A percentile compares a stretch with the other conserved stretches of the same genome.
These are phyloP conservation scores for Xestia xanthographa DNA, from an alignment of 2,888 invertebrate genomes.

Conservation along the genomic window DNA sequence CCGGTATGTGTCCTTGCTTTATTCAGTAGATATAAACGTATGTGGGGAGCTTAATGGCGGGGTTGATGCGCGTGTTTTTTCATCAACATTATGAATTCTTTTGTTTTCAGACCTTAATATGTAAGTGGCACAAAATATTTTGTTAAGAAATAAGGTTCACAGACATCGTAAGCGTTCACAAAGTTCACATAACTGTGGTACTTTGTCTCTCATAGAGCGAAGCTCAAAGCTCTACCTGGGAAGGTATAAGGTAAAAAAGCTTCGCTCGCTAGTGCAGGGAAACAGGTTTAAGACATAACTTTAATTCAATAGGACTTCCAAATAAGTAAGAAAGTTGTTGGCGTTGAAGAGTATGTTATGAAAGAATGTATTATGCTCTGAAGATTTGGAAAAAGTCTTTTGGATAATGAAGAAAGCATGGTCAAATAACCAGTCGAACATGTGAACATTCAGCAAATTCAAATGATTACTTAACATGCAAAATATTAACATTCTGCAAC, in stretches of 20 bases:
- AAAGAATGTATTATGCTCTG: neutral
- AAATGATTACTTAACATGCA: constrained; percentile 3
- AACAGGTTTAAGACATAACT: constrained; percentile 31
- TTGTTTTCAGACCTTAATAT: neutral
- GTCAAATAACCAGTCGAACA: neutral
- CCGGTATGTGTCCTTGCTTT: constrained; percentile 83
- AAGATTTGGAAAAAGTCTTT: neutral
- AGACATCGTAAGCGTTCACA: constrained; percentile 21
- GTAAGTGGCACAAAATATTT: constrained; percentile 9
- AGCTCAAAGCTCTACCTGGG: constrained; percentile 39
- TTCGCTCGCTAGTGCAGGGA: constrained; percentile 17
- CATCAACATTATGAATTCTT: neutral
- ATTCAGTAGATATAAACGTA: constrained; percentile 62
- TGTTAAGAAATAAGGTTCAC: constrained; percentile 8
- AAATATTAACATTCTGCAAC: constrained; percentile 12
- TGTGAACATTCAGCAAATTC: neutral
- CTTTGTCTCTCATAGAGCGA: constrained; percentile 42
- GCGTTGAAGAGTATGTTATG: neutral
- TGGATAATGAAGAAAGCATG: neutral
- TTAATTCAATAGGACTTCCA: neutral
- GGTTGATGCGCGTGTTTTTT: constrained; percentile 3
- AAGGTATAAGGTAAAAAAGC: constrained; percentile 32
- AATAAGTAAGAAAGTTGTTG: neutral
- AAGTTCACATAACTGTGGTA: constrained; percentile 45
- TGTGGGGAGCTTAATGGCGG: constrained; percentile 36